Percentiles rank a stretch among this genome's conserved stretches.
These are phyloP conservation scores for Prosopocoilus inquinatus DNA, from an alignment of 2,888 invertebrate species.

Conservation along the genomic window DNA sequence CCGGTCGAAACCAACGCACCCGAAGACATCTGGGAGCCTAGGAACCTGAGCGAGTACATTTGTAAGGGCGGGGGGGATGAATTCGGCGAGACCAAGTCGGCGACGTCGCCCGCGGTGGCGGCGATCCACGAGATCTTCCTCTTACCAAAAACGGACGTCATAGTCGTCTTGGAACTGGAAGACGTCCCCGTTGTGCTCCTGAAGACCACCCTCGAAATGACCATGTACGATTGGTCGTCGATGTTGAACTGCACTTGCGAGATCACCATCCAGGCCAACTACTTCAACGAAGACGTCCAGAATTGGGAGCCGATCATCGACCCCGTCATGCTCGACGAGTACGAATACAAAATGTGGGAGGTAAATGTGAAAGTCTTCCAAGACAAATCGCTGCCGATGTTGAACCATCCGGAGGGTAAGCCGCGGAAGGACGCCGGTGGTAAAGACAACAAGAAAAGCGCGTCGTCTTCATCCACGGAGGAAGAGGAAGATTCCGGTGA, in stretches of 20 bases:
- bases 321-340: constrained; percentile 66
- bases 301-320: constrained; percentile 85
- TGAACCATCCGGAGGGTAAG: constrained; percentile 36
- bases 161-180: constrained; percentile 65
- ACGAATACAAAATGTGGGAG: constrained; percentile 70
- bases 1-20: constrained; percentile 6
- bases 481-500: constrained; percentile 48
- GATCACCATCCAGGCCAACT: constrained; percentile 52
- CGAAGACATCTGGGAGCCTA: constrained; percentile 72
- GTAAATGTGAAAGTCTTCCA: constrained; percentile 64
- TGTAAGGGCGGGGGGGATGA: constrained; percentile 18
- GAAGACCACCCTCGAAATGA: constrained; percentile 58
- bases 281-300: constrained; percentile 47
- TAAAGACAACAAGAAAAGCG: constrained; percentile 33
- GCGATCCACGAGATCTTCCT: constrained; percentile 38
- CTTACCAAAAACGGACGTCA: constrained; percentile 56
- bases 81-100: constrained; percentile 18
- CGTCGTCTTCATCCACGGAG: constrained; percentile 36
- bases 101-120: constrained; percentile 3
- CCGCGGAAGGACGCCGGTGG: constrained; percentile 27
- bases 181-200: constrained; percentile 57
- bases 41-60: constrained; percentile 54
- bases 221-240: constrained; percentile 67
- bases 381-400: constrained; percentile 48
- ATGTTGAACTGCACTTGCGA: constrained; percentile 46